Evolutionary conservation across 2,797 vertebrate genomes (phyloP).

Genomic region (Macropodus opercularis): DNA sequence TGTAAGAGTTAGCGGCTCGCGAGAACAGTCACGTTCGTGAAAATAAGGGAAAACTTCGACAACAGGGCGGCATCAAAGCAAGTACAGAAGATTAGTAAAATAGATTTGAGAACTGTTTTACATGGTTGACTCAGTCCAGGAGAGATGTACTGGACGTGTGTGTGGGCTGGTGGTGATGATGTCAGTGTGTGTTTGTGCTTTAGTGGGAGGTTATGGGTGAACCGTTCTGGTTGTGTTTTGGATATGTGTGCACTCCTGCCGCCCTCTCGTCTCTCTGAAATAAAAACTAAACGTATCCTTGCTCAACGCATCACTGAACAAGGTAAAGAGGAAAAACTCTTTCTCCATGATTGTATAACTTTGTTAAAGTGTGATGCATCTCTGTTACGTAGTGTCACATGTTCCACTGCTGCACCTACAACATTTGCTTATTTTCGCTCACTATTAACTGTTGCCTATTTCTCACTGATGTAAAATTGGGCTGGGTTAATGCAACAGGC

Average conservation of each 20-base stretch:
- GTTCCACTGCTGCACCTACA: constrained; percentile 17
- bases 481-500: constrained; percentile 45
- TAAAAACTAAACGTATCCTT: too few relatives aligned
- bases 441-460: constrained; percentile 41
- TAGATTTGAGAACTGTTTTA: too few relatives aligned
- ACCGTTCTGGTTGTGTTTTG: constrained; percentile 32
- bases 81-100: too few relatives aligned
- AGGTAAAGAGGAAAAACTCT: too few relatives aligned
- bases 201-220: constrained; percentile 36
- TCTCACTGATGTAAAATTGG: constrained; percentile 53
- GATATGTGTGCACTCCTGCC: constrained; percentile 39
- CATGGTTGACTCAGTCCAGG: constrained; percentile 29
- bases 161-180: constrained; percentile 18
- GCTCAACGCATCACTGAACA: too few relatives aligned
- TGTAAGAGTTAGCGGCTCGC: background rate
- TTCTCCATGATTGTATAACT: too few relatives aligned
- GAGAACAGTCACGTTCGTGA: too few relatives aligned
- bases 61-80: too few relatives aligned
- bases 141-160: constrained; percentile 13
- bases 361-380: background rate
- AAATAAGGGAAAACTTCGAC: too few relatives aligned
- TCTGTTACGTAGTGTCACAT: background rate
- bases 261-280: constrained; percentile 3
- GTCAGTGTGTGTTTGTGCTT: constrained; percentile 25
- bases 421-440: constrained; percentile 3